phyloP scores from a whole-genome alignment of 2,888 invertebrate species.

The Leptinotarsa haldemani region DNA sequence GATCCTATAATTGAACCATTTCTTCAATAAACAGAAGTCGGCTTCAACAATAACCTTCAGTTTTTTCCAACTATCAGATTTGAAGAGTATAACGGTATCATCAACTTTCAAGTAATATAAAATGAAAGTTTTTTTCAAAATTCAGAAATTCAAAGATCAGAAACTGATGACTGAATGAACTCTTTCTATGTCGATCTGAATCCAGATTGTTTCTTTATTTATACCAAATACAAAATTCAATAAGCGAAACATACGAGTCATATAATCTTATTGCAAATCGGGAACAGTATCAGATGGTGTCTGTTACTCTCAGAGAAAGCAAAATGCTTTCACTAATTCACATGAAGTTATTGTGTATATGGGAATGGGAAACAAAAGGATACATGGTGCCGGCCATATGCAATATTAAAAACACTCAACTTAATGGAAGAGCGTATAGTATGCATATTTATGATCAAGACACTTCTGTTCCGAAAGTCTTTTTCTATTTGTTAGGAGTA shows the following conservation, averaged over 20 bases:
- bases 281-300: neutral
- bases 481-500: conserved; percentile 37
- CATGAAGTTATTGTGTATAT: conserved; percentile 31
- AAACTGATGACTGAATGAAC: too few relatives aligned
- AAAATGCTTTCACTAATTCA: conserved; percentile 19
- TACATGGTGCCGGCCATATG: conserved; percentile 36
- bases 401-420: conserved; percentile 45
- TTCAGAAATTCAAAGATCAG: too few relatives aligned
- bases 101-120: too few relatives aligned
- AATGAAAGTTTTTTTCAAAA: too few relatives aligned
- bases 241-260: neutral
- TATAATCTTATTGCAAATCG: neutral
- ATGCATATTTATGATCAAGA: conserved; percentile 42
- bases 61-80: too few relatives aligned
- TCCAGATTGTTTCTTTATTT: too few relatives aligned
- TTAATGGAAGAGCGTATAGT: conserved; percentile 43
- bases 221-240: neutral
- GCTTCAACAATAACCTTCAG: too few relatives aligned
- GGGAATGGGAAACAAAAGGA: conserved; percentile 34
- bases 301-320: neutral
- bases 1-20: too few relatives aligned
- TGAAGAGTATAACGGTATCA: too few relatives aligned
- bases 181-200: too few relatives aligned
- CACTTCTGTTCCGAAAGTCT: conserved; percentile 36
- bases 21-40: too few relatives aligned